Conservation (phyloP, 2,113 vertebrate species). For the Apistogramma diplotaenia region DNA sequence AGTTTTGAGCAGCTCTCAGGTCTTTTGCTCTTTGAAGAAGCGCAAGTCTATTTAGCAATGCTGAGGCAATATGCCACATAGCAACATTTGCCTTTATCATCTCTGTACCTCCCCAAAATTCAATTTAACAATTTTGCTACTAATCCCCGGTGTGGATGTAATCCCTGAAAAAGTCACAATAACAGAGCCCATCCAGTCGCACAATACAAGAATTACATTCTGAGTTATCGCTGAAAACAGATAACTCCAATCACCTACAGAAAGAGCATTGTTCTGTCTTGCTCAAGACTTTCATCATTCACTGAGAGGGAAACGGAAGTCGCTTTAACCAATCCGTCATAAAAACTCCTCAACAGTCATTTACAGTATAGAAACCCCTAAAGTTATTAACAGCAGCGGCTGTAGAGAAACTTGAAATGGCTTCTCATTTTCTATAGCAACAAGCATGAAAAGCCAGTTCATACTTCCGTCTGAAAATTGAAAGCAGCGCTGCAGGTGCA, state of each 20-base stretch:
- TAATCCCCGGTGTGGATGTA: constrained; percentile 55
- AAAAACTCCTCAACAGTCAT: background rate
- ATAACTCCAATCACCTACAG: background rate
- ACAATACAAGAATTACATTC: constrained; percentile 50
- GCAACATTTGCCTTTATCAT: constrained; percentile 38
- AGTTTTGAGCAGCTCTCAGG: constrained; percentile 23
- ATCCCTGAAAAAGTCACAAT: constrained; percentile 54
- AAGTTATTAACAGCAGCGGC: constrained; percentile 14
- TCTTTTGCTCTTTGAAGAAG: constrained; percentile 36
- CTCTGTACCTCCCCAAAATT: constrained; percentile 42
- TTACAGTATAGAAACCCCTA: constrained; percentile 19
- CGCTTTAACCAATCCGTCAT: background rate
- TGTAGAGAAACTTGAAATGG: background rate
- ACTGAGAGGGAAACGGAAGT: background rate
- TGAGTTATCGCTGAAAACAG: constrained; percentile 18
- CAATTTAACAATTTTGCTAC: constrained; percentile 41
- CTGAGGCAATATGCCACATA: constrained; percentile 23
- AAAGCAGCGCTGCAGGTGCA: constrained; percentile 44
- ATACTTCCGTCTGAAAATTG: constrained; percentile 32
- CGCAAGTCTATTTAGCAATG: constrained; percentile 26
- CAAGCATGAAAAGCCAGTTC: constrained; percentile 32
- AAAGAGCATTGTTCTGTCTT: constrained; percentile 2
- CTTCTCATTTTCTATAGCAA: constrained; percentile 34
- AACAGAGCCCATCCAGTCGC: constrained; percentile 30
- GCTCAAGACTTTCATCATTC: constrained; percentile 33